These are phyloP conservation scores for Phoxinus dragarum DNA, from an alignment of 2,797 vertebrate genomes.

Conservation along the genomic window DNA sequence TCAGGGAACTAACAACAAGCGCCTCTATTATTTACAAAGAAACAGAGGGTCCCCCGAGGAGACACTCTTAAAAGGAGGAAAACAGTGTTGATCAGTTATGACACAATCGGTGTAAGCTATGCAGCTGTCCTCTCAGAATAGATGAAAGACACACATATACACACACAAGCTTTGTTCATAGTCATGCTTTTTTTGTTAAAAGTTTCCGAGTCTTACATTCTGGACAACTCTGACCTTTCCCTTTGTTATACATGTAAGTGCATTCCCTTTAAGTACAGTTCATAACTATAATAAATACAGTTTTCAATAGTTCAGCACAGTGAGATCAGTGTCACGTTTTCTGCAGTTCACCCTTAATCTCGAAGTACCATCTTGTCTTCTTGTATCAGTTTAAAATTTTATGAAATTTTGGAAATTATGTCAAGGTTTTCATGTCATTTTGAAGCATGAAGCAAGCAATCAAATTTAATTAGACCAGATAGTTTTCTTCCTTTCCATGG, in stretches of 20 bases:
- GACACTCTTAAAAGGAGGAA: constrained; percentile 20
- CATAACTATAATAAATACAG: constrained; percentile 3
- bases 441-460: constrained; percentile 51
- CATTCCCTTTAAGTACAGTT: not conserved
- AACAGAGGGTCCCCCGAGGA: constrained; percentile 48
- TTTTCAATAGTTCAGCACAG: constrained; percentile 1
- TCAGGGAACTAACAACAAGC: constrained; percentile 18
- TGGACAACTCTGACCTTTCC: not conserved
- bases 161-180: not conserved
- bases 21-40: not conserved
- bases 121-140: not conserved
- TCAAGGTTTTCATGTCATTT: constrained; percentile 28
- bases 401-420: constrained; percentile 15
- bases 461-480: constrained; percentile 56
- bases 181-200: not conserved
- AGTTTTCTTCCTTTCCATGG: constrained; percentile 58
- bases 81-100: not conserved
- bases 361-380: not conserved
- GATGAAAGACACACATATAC: not conserved
- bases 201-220: constrained; percentile 4
- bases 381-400: not conserved
- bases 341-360: not conserved
- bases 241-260: not conserved
- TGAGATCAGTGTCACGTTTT: not conserved
- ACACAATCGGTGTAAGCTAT: constrained; percentile 1